Conservation (phyloP, 2,113 vertebrate species). For the Rhagologus leucostigma region DNA sequence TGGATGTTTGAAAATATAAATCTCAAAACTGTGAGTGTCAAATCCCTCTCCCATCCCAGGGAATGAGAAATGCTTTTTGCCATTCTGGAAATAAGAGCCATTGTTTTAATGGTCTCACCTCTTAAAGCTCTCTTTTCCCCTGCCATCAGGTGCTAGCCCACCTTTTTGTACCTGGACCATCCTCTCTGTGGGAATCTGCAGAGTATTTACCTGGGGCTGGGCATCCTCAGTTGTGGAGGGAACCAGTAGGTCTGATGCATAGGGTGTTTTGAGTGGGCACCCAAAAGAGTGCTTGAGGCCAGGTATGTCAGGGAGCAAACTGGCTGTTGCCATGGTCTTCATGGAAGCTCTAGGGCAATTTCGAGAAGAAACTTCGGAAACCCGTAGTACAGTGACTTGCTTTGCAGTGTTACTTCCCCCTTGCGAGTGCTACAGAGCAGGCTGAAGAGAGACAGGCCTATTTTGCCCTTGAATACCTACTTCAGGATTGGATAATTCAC, state of each 20-base stretch:
- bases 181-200: not conserved
- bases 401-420: not conserved
- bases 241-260: not conserved
- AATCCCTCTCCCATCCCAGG: not conserved
- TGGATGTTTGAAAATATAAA: not conserved
- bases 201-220: not conserved
- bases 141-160: not conserved
- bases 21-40: not conserved
- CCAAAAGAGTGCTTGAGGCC: not conserved
- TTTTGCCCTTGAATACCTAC: not conserved
- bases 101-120: not conserved
- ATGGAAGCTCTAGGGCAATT: not conserved
- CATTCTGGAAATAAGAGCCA: not conserved
- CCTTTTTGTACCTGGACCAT: not conserved
- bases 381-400: not conserved
- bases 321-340: fast-evolving
- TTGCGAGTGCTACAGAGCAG: not conserved
- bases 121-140: not conserved
- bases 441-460: not conserved
- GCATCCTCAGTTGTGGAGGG: fast-evolving
- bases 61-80: not conserved
- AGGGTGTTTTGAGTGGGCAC: not conserved
- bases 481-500: not conserved
- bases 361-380: not conserved
- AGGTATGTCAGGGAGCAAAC: not conserved